phyloP scores from a whole-genome alignment of 2,113 vertebrate species.

The Tenrec ecaudatus region DNA sequence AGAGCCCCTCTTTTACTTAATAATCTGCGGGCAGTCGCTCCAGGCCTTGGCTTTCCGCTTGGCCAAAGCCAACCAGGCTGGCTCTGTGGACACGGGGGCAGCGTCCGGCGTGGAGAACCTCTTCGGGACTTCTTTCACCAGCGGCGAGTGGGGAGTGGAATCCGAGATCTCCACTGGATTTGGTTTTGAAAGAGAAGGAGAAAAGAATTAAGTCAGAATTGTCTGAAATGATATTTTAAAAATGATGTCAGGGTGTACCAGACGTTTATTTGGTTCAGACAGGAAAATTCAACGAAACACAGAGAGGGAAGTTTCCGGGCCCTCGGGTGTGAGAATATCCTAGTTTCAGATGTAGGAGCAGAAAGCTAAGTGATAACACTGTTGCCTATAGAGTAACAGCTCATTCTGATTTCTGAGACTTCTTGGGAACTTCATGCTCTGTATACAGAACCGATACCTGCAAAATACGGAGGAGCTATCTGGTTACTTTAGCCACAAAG shows the following conservation, averaged over 20 bases:
- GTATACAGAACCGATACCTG: not conserved
- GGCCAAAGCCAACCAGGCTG: constrained; percentile 97
- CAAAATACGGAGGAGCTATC: not conserved
- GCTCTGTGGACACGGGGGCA: constrained; percentile 95
- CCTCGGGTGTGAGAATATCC: not conserved
- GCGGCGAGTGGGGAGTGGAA: constrained; percentile 89
- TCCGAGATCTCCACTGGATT: constrained; percentile 95
- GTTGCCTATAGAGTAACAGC: not conserved
- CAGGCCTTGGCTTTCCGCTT: constrained; percentile 99
- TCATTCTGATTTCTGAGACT: not conserved
- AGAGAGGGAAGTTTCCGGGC: not conserved
- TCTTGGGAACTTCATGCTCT: constrained; percentile 24
- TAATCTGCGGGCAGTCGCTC: constrained; percentile 99
- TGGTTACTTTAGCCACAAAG: not conserved
- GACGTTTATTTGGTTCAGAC: not conserved
- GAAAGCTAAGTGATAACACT: not conserved
- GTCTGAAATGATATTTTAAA: not conserved
- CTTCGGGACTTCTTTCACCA: constrained; percentile 95
- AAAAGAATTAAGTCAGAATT: constrained; percentile 17
- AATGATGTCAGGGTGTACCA: constrained; percentile 13
- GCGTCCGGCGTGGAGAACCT: constrained; percentile 95
- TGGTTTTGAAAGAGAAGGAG: constrained; percentile 17
- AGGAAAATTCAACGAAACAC: not conserved
- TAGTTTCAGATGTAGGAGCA: not conserved
- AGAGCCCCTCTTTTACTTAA: constrained; percentile 91